phyloP scores from a whole-genome alignment of 2,113 vertebrate genomes.

The Andinoacara biseriatus region DNA sequence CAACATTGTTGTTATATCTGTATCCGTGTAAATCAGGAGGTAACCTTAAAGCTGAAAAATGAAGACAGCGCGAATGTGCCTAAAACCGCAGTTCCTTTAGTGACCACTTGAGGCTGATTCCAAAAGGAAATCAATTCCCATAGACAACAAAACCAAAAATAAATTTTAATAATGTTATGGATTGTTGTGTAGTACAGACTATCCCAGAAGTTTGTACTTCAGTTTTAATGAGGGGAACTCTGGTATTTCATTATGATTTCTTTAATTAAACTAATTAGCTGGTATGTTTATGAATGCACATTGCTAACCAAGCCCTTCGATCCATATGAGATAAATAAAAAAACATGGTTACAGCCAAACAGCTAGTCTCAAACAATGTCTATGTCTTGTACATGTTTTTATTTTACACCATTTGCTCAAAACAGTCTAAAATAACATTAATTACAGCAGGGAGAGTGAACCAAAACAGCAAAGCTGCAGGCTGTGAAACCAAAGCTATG shows the following conservation, averaged over 20 bases:
- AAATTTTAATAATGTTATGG: too few relatives aligned
- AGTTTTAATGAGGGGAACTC: neutral
- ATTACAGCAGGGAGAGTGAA: too few relatives aligned
- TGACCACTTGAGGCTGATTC: neutral
- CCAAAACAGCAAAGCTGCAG: too few relatives aligned
- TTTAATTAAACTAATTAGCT: neutral
- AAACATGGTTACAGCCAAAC: neutral
- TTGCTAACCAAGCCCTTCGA: neutral
- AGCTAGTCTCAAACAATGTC: too few relatives aligned
- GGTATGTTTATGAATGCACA: neutral
- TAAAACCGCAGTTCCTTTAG: neutral
- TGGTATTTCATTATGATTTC: neutral
- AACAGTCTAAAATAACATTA: too few relatives aligned
- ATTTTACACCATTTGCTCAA: too few relatives aligned
- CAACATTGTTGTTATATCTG: neutral
- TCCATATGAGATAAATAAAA: neutral
- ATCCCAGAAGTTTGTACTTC: neutral
- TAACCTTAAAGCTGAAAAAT: too few relatives aligned
- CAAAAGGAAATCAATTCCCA: neutral
- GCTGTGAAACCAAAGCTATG: neutral
- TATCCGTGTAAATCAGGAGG: accelerated
- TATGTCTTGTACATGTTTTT: too few relatives aligned
- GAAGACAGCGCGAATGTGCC: neutral
- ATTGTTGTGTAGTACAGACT: neutral
- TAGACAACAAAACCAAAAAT: too few relatives aligned